Evolutionary conservation across 2,888 invertebrate species (phyloP).

Genomic region (Listrodromus nycthemerus): DNA sequence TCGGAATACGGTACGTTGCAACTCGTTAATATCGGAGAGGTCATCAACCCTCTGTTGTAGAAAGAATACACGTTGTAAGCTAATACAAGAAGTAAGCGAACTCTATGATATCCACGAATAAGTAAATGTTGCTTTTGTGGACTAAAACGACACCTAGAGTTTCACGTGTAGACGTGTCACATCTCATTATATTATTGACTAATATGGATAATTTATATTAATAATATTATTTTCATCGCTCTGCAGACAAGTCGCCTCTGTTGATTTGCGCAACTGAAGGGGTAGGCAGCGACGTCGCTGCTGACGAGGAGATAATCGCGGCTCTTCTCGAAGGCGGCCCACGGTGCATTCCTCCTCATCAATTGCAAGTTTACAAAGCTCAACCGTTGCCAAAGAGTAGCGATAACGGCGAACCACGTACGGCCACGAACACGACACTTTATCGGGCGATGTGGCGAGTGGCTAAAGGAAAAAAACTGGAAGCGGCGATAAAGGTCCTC

Average conservation of each 20-base stretch:
- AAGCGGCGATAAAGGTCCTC: constrained; percentile 92
- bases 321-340: constrained; percentile 85
- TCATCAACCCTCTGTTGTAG: too few relatives aligned
- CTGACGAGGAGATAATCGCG: constrained; percentile 85
- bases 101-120: too few relatives aligned
- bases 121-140: too few relatives aligned
- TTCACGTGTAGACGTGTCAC: too few relatives aligned
- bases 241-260: constrained; percentile 89
- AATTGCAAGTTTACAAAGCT: constrained; percentile 90
- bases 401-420: constrained; percentile 68
- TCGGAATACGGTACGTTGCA: constrained; percentile 91
- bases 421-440: constrained; percentile 74
- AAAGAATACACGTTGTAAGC: too few relatives aligned
- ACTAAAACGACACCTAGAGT: too few relatives aligned
- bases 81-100: too few relatives aligned
- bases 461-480: constrained; percentile 90
- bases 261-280: constrained; percentile 88
- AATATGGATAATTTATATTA: too few relatives aligned
- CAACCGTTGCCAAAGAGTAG: constrained; percentile 79
- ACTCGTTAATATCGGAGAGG: not conserved
- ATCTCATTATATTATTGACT: too few relatives aligned
- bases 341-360: constrained; percentile 89
- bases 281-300: constrained; percentile 86
- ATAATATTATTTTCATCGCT: too few relatives aligned
- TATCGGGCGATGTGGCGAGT: constrained; percentile 92